Base-by-base conservation (phyloP, 2,113 vertebrate species). In the Myotis lucifugus region DNA sequence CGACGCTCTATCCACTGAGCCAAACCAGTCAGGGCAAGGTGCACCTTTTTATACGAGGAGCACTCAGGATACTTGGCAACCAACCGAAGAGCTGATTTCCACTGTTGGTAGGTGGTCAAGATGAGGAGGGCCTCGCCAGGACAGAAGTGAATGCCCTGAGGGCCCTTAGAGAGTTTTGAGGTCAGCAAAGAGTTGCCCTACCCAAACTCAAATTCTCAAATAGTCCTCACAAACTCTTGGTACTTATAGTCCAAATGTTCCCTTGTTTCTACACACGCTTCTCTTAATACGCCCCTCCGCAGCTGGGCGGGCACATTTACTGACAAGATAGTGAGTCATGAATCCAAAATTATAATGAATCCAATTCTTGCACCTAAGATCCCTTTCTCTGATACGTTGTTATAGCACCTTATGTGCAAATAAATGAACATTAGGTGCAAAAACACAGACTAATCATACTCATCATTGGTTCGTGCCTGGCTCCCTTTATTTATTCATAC, bases 281-380 rank as follows among this genome's bases (percentile, higher is more conserved):
- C 10, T 32, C 42, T 32, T 2, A 37, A 42, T 82, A 82, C 46
- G 56, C 37, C 3, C 15, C 78, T 61, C 56, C 25, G 23, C 54
- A 37, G 54, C 78, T 29, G 34, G 54, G 78, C 23, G 34, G 54
- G 78, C 34, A 17, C 8, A 86, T 67, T 74, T 93, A 77, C 34
- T 66, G 48, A 66, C 66, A 54, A 64, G 64, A 79, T 3, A 37
- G 4, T 82, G 74, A 84, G 46, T 42, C 27, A 85, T 50, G 23
- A 61, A 74, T 91, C 50, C 76, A 85, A 93, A 96, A 74, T 48
- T 67, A 61, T 48, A 34, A 79, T 86, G 34, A 81, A 90, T 69
- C 14, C 21, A 91, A 91, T 54, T 88, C 79, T 85, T 54, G 23
- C 32, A 74, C n/a, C 42, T 74, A 92, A 88, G 12, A 40, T 78